phyloP scores from a whole-genome alignment of 2,888 invertebrate species.

The Eurytoma adleriae region DNA sequence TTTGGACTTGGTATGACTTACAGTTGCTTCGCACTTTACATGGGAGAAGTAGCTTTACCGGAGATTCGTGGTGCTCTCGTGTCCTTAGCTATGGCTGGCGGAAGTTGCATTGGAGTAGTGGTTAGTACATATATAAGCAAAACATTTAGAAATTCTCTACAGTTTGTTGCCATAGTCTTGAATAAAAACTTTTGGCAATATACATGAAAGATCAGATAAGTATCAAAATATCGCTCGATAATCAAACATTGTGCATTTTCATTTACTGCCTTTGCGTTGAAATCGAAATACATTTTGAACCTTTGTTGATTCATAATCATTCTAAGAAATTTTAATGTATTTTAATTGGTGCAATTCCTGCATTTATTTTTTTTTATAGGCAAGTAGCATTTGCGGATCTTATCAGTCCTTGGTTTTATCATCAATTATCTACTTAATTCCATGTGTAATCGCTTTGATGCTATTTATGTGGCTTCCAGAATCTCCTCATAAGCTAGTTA shows the following conservation, averaged over 20 bases:
- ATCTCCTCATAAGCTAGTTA: conserved; percentile 63
- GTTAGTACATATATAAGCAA: conserved; percentile 37
- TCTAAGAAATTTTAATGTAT: no score
- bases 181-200: no score
- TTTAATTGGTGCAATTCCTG: not conserved
- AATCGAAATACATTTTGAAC: no score
- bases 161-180: no score
- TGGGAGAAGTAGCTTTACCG: conserved; percentile 66
- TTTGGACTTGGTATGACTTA: conserved; percentile 64
- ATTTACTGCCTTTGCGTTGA: no score
- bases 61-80: conserved; percentile 68
- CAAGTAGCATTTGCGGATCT: conserved; percentile 68
- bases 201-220: no score
- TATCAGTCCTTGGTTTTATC: conserved; percentile 64
- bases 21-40: conserved; percentile 65
- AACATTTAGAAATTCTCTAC: no score
- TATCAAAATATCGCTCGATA: no score
- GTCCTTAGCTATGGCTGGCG: conserved; percentile 64
- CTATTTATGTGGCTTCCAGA: conserved; percentile 66
- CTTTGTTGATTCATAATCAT: no score
- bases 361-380: conserved; percentile 42
- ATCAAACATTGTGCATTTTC: no score
- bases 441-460: conserved; percentile 61
- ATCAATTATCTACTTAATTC: conserved; percentile 63
- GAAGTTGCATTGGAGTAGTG: conserved; percentile 22